These are phyloP conservation scores for Physella acuta DNA, from an alignment of 1,140 invertebrate species.

Conservation along the genomic window DNA sequence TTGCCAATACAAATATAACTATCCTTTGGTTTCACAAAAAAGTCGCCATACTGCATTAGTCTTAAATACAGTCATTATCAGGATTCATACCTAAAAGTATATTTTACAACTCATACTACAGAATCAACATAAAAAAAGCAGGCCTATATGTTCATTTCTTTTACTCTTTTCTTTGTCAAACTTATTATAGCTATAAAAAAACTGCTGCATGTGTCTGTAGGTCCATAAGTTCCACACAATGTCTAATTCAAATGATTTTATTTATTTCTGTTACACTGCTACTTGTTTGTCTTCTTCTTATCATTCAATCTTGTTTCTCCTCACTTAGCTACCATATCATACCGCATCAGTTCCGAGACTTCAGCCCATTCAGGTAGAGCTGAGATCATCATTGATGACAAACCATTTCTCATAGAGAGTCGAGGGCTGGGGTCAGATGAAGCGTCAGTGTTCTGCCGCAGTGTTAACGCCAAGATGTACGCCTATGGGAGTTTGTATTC, in stretches of 20 bases:
- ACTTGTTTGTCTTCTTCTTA: background rate
- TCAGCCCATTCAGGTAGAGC: constrained; percentile 67
- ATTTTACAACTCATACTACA: too few relatives aligned
- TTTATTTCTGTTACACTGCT: background rate
- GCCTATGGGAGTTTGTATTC: background rate
- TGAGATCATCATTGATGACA: constrained; percentile 67
- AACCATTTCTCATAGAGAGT: constrained; percentile 40
- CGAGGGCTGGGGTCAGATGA: constrained; percentile 40
- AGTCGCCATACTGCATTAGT: too few relatives aligned
- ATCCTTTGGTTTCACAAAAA: too few relatives aligned
- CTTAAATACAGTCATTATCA: too few relatives aligned
- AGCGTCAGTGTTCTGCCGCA: constrained; percentile 46
- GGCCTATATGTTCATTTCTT: too few relatives aligned
- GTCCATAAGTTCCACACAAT: background rate
- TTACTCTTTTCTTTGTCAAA: too few relatives aligned
- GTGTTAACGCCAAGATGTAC: constrained; percentile 17
- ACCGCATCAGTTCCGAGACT: constrained; percentile 35
- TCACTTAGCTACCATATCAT: constrained; percentile 35
- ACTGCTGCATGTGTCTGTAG: too few relatives aligned
- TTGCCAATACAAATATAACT: too few relatives aligned
- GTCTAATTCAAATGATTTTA: background rate
- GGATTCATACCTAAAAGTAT: too few relatives aligned
- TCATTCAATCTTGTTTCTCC: constrained; percentile 12
- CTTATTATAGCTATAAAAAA: too few relatives aligned
- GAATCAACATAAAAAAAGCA: too few relatives aligned